These are phyloP conservation scores for Picathartes gymnocephalus DNA, from an alignment of 2,113 vertebrate species.

Conservation along the genomic window DNA sequence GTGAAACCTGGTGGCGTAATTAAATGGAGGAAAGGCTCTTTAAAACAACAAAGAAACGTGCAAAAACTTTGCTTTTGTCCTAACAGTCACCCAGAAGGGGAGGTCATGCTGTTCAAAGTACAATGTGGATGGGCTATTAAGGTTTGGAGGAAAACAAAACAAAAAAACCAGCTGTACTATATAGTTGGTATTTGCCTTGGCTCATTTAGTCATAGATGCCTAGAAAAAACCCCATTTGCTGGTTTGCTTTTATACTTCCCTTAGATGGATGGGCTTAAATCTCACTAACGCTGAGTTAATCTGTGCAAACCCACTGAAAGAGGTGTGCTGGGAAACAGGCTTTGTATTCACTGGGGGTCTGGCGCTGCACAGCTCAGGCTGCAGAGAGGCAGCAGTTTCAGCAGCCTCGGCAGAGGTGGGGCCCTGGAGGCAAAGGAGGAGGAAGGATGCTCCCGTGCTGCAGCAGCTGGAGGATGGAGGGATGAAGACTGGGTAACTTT, in stretches of 20 bases:
- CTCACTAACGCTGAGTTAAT: neutral
- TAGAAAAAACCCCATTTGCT: conserved; percentile 30
- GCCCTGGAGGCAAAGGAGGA: neutral
- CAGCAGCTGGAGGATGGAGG: neutral
- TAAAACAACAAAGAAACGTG: conserved; percentile 61
- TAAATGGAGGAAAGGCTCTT: conserved; percentile 56
- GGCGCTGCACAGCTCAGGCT: neutral
- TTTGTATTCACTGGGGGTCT: rapidly evolving
- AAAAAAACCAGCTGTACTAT: neutral
- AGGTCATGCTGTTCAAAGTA: conserved; percentile 63
- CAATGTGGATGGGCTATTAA: conserved; percentile 65
- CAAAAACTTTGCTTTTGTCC: conserved; percentile 56
- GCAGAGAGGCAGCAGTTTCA: rapidly evolving
- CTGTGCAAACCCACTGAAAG: neutral
- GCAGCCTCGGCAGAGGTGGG: neutral
- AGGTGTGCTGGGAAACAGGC: neutral
- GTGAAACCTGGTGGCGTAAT: conserved; percentile 44
- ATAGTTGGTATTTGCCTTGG: conserved; percentile 27
- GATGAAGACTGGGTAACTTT: neutral
- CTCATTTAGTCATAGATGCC: neutral
- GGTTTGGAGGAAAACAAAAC: neutral
- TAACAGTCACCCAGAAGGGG: conserved; percentile 46
- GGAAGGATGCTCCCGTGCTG: neutral
- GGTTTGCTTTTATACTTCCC: neutral
- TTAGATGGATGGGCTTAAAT: neutral